phyloP scores from a whole-genome alignment of 2,113 vertebrate species.

The Amblyopsis rosae region DNA sequence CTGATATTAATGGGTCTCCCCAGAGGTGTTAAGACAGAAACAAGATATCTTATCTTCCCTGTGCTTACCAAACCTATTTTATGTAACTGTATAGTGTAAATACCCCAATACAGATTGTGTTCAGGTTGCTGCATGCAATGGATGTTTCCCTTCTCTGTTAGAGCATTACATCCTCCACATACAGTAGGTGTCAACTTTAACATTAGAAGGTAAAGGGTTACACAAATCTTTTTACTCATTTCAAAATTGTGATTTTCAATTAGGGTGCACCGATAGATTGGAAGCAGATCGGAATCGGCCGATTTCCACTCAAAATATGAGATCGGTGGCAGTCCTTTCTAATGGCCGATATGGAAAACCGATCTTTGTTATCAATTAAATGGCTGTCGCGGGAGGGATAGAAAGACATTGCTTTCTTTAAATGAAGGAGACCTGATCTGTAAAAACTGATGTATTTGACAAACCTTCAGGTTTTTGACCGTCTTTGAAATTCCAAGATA shows the following conservation, averaged over 20 bases:
- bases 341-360: too few species aligned
- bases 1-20: constrained; percentile 31
- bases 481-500: too few species aligned
- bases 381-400: too few species aligned
- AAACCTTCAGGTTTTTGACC: too few species aligned
- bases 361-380: too few species aligned
- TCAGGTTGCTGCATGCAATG: constrained; percentile 32
- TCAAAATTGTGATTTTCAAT: background rate
- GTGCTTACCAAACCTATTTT: constrained; percentile 25
- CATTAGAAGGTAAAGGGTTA: too few species aligned
- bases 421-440: too few species aligned
- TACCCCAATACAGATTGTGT: constrained; percentile 23
- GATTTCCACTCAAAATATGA: too few species aligned
- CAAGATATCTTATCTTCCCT: constrained; percentile 32
- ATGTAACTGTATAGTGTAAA: constrained; percentile 23
- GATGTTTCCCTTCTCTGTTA: constrained; percentile 20
- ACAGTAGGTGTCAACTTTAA: background rate
- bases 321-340: too few species aligned
- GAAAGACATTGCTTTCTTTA: background rate
- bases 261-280: background rate
- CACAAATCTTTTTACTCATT: constrained; percentile 2
- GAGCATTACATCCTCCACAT: constrained; percentile 4
- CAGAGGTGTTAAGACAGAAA: constrained; percentile 29
- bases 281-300: too few species aligned
- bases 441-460: too few species aligned